Conservation (phyloP, 2,113 vertebrate genomes). For the Alaudala cheleensis region DNA sequence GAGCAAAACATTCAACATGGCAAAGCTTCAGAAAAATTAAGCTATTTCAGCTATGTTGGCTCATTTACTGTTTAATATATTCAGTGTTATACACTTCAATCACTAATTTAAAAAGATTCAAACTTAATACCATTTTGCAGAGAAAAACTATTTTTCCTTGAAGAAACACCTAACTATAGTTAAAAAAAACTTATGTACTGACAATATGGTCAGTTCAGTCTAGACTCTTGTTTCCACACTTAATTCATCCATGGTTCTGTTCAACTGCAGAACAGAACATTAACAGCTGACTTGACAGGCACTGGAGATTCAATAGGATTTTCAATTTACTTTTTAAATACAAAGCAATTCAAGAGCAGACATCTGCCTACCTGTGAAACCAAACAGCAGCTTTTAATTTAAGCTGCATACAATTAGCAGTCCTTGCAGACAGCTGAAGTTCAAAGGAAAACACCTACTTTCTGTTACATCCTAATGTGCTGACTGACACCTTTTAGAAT, state of each 20-base stretch:
- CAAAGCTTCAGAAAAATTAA: not conserved
- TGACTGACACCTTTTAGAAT: not conserved
- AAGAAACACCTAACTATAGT: not conserved
- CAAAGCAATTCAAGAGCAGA: conserved; percentile 15
- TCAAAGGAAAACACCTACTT: not conserved
- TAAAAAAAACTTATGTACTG: not conserved
- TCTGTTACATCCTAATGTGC: not conserved
- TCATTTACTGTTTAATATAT: not conserved
- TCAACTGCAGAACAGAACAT: not conserved
- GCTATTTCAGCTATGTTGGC: not conserved
- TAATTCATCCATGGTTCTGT: not conserved
- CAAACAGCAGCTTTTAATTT: conserved; percentile 6
- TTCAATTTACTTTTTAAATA: conserved; percentile 5
- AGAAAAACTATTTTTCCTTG: not conserved
- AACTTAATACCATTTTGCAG: not conserved
- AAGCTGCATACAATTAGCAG: not conserved
- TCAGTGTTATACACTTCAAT: not conserved
- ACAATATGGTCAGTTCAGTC: not conserved
- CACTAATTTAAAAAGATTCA: not conserved
- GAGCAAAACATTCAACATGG: not conserved
- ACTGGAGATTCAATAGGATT: not conserved
- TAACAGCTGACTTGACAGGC: not conserved
- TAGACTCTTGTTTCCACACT: not conserved
- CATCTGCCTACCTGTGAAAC: not conserved
- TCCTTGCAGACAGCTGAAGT: not conserved